Conservation (phyloP, 2,797 vertebrate genomes). For the Uromys caudimaculatus region DNA sequence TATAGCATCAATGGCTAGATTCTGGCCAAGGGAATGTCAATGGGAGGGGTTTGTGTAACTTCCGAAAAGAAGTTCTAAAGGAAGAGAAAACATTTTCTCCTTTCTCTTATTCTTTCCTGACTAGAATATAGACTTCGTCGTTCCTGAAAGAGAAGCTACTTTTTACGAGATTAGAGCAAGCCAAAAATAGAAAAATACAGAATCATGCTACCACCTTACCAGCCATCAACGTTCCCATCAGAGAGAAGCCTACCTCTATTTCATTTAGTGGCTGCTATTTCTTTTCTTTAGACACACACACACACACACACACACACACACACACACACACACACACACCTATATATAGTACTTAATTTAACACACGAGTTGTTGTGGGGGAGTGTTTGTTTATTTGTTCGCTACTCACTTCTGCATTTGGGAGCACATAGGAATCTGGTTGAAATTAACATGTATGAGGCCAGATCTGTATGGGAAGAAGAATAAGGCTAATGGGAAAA, state of each 20-base stretch:
- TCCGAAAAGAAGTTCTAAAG: not conserved
- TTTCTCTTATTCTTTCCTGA: not conserved
- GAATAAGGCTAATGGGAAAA: not conserved
- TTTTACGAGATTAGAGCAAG: not conserved
- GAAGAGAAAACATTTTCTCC: not conserved
- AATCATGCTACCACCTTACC: not conserved
- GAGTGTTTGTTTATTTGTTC: not conserved
- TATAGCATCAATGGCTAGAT: not conserved
- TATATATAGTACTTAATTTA: not conserved
- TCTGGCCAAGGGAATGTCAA: not conserved
- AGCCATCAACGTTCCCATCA: not conserved
- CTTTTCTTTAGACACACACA: not conserved
- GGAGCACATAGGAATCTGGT: not conserved
- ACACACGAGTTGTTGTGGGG: not conserved
- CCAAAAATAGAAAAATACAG: not conserved
- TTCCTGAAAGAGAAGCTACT: not conserved
- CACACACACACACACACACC: not conserved
- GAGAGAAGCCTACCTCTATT: not conserved
- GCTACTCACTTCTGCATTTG: not conserved
- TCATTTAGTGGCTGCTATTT: not conserved
- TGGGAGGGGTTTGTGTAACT: not conserved
- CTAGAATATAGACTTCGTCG: not conserved
- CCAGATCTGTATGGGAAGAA: not conserved
- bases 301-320: no score
- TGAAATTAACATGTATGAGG: not conserved